phyloP scores from a whole-genome alignment of 1,140 invertebrate genomes.

The Battus philenor region DNA sequence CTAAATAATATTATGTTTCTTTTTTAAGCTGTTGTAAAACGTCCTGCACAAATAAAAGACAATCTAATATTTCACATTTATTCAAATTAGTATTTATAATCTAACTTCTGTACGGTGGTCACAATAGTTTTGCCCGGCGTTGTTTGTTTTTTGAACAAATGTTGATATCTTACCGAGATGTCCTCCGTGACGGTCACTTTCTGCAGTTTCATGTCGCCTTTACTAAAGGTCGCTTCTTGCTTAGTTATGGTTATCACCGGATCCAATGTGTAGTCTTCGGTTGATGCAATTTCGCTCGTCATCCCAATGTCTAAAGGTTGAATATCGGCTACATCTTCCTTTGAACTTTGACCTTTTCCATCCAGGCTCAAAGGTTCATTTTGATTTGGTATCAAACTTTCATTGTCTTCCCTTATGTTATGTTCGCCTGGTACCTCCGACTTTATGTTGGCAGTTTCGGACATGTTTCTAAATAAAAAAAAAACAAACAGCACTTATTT shows the following conservation, averaged over 20 bases:
- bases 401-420: slow-evolving; percentile 26
- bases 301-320: background rate
- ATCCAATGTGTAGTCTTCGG: slow-evolving; percentile 27
- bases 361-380: background rate
- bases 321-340: background rate
- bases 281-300: slow-evolving; percentile 4
- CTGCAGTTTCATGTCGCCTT: slow-evolving; percentile 49
- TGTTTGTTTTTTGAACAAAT: slow-evolving; percentile 56
- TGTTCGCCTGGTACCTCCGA: slow-evolving; percentile 40
- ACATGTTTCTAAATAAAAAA: background rate
- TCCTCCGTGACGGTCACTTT: slow-evolving; percentile 52
- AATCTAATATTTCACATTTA: slow-evolving; percentile 10
- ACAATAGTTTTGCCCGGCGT: slow-evolving; percentile 47
- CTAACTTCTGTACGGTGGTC: slow-evolving; percentile 42
- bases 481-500: background rate
- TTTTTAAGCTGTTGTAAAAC: too few relatives aligned
- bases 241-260: slow-evolving; percentile 54
- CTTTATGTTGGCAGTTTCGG: slow-evolving; percentile 27
- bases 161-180: slow-evolving; percentile 56
- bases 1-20: too few relatives aligned
- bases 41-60: slow-evolving; percentile 16
- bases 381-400: background rate
- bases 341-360: slow-evolving; percentile 8
- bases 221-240: slow-evolving; percentile 43
- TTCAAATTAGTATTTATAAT: slow-evolving; percentile 46